phyloP scores from a whole-genome alignment of 2,888 invertebrate genomes.

The Notocelia uddmanniana region DNA sequence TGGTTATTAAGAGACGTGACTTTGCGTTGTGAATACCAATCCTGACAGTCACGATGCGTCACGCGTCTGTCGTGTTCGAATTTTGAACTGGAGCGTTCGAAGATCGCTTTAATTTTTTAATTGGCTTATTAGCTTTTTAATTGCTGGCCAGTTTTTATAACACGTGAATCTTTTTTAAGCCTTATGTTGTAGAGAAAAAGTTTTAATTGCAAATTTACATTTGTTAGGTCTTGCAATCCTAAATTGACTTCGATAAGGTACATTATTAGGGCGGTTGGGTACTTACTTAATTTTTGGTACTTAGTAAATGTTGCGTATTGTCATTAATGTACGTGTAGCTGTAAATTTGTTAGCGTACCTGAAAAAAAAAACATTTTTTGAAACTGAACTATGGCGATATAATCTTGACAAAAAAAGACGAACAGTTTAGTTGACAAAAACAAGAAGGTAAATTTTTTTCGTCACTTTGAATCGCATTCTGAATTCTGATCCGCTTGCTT shows the following conservation, averaged over 20 bases:
- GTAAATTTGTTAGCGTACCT: slow-evolving; percentile 8
- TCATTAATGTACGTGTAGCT: neutral
- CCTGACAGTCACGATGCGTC: slow-evolving; percentile 42
- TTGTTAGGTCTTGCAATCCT: neutral
- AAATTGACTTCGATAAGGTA: slow-evolving; percentile 14
- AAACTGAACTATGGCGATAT: too few species aligned
- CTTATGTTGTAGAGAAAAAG: neutral
- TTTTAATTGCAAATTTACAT: neutral
- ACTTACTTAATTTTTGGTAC: slow-evolving; percentile 13
- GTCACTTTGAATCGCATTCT: too few species aligned
- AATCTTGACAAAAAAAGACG: too few species aligned
- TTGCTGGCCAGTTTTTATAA: slow-evolving; percentile 37
- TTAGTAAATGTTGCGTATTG: slow-evolving; percentile 5
- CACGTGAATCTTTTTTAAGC: neutral
- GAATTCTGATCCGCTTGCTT: too few species aligned
- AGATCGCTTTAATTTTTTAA: slow-evolving; percentile 46
- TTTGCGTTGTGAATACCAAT: neutral
- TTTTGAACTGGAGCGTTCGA: slow-evolving; percentile 43
- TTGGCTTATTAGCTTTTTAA: slow-evolving; percentile 44
- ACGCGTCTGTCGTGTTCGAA: slow-evolving; percentile 37
- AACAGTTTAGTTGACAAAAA: too few species aligned
- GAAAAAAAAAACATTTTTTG: neutral
- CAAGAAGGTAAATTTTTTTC: too few species aligned
- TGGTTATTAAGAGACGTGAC: neutral
- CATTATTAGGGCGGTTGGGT: slow-evolving; percentile 3